Percentiles rank a stretch among this genome's conserved stretches.
phyloP scores from a whole-genome alignment of 2,113 vertebrate species.

The Leucosticte australis region DNA sequence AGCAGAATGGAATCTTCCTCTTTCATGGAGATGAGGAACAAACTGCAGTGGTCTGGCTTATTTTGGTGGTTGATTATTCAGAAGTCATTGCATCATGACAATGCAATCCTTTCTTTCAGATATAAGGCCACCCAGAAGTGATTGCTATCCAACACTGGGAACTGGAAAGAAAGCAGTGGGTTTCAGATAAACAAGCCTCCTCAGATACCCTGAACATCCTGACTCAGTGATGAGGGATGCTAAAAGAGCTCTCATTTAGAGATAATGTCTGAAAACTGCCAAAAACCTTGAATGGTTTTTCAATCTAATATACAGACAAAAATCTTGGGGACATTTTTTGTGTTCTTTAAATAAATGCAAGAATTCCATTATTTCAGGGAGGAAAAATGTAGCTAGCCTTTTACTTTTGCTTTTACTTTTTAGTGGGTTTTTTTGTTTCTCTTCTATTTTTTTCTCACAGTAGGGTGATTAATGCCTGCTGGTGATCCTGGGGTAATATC shows the following conservation, averaged over 20 bases:
- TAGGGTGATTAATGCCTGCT: background rate
- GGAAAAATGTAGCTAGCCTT: background rate
- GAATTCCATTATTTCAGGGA: background rate
- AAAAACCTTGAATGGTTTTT: background rate
- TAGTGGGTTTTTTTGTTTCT: background rate
- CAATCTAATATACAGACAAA: background rate
- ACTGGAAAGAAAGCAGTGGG: background rate
- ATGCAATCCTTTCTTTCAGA: background rate
- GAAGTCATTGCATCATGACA: background rate
- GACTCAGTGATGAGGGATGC: background rate
- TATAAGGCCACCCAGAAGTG: background rate
- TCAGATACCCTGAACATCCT: background rate
- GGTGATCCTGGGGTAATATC: background rate
- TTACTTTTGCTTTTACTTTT: background rate
- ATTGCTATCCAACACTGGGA: background rate
- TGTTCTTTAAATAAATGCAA: background rate
- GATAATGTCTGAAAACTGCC: background rate
- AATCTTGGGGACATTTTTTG: background rate
- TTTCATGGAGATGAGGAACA: background rate
- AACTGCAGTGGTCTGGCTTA: background rate
- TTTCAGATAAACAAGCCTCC: background rate
- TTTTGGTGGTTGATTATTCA: background rate
- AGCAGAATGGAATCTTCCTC: background rate
- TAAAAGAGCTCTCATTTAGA: background rate
- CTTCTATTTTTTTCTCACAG: background rate